phyloP scores from a whole-genome alignment of 2,797 vertebrate genomes.

The Rhinatrema bivittatum region DNA sequence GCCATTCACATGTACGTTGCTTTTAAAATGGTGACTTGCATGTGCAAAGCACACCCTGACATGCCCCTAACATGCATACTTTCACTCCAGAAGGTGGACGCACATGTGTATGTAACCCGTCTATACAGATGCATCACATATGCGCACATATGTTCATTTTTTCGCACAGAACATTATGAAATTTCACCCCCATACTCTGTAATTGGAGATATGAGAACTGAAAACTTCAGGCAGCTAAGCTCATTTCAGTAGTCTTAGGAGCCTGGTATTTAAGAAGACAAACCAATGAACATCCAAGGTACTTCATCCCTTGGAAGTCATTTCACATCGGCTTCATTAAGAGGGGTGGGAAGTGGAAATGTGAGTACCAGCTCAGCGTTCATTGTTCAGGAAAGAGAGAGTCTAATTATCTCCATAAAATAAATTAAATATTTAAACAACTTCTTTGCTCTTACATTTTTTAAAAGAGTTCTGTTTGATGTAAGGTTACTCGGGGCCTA shows the following conservation, averaged over 20 bases:
- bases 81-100: no score
- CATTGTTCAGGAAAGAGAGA: slow-evolving; percentile 33
- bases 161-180: no score
- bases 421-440: slow-evolving; percentile 21
- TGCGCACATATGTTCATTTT: no score
- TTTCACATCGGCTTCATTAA: slow-evolving; percentile 33
- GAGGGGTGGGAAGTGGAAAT: slow-evolving; percentile 17
- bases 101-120: no score
- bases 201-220: slow-evolving; percentile 26
- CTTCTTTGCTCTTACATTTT: slow-evolving; percentile 21
- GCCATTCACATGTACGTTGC: no score
- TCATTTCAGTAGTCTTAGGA: slow-evolving; percentile 23
- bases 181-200: no score
- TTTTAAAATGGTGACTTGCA: no score
- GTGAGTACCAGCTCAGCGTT: slow-evolving; percentile 21
- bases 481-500: no score
- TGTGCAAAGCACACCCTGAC: no score
- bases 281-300: slow-evolving; percentile 23
- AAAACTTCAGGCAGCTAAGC: slow-evolving; percentile 11
- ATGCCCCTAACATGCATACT: no score
- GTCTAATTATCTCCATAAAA: slow-evolving; percentile 34
- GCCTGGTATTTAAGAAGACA: slow-evolving; percentile 28
- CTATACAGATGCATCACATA: no score
- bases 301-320: slow-evolving; percentile 23
- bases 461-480: no score